Conservation (phyloP, 2,113 vertebrate species). For the Ciconia stormi region DNA sequence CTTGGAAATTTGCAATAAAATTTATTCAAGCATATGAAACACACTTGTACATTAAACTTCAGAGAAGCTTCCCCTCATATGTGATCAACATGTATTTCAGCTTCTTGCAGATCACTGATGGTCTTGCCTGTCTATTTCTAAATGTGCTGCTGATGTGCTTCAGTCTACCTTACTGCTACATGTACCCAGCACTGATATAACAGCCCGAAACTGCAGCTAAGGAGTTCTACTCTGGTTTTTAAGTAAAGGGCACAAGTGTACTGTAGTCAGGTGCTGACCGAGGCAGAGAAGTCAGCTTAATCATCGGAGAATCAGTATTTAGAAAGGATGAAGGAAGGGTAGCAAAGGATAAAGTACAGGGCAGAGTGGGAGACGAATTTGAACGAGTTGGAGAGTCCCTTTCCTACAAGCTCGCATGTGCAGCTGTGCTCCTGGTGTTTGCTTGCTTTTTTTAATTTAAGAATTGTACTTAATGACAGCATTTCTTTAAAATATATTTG, state of each 20-base stretch:
- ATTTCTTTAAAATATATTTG: conserved; percentile 2
- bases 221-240: not conserved
- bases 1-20: conserved; percentile 18
- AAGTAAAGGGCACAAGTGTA: not conserved
- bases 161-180: not conserved
- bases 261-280: not conserved
- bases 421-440: not conserved
- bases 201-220: fast-evolving
- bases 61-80: conserved; percentile 15
- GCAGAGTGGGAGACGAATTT: not conserved
- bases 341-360: not conserved
- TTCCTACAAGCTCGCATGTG: not conserved
- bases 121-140: not conserved
- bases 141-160: not conserved
- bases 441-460: not conserved
- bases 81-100: conserved; percentile 18
- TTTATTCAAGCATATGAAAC: conserved; percentile 24
- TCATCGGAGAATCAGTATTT: not conserved
- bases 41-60: conserved; percentile 21
- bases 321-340: not conserved
- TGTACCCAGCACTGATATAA: not conserved
- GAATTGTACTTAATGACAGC: conserved; percentile 13
- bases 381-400: not conserved
- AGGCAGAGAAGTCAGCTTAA: not conserved
- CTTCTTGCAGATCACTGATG: not conserved